Evolutionary conservation across 2,888 invertebrate species (phyloP).

Genomic region (Altica lythri): DNA sequence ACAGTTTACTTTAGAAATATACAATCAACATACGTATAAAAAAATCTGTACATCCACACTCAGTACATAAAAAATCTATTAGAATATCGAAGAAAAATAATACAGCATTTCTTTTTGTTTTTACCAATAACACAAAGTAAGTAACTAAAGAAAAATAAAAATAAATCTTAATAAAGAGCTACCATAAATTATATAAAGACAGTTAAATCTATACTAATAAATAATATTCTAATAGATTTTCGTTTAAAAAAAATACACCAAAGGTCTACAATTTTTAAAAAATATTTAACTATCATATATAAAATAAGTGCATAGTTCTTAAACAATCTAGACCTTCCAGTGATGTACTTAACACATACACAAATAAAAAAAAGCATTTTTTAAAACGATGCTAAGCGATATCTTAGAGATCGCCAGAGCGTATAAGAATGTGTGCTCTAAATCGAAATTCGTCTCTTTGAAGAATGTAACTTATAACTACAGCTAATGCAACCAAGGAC

Average conservation of each 20-base stretch:
- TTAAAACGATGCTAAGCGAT: neutral
- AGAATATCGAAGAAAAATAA: no score
- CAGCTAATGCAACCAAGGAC: conserved; percentile 66
- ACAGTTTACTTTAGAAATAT: conserved; percentile 7
- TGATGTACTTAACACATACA: conserved; percentile 2
- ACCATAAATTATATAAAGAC: no score
- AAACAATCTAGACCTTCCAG: conserved; percentile 1
- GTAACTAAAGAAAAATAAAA: no score
- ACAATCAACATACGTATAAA: conserved; percentile 5
- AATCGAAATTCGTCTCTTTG: conserved; percentile 64
- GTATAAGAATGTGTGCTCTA: conserved; percentile 61
- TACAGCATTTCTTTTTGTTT: no score
- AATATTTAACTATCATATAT: neutral
- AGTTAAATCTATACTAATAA: neutral
- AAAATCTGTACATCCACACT: no score
- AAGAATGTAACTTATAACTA: conserved; percentile 69
- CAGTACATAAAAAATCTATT: no score
- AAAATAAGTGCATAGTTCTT: neutral
- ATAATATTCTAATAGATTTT: neutral
- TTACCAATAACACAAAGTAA: no score
- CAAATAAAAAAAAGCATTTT: conserved; percentile 4
- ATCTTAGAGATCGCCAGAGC: conserved; percentile 59
- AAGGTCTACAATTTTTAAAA: neutral
- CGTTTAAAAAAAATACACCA: neutral
- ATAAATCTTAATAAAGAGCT: no score